Conservation (phyloP, 2,113 vertebrate species). For the Odobenus rosmarus region DNA sequence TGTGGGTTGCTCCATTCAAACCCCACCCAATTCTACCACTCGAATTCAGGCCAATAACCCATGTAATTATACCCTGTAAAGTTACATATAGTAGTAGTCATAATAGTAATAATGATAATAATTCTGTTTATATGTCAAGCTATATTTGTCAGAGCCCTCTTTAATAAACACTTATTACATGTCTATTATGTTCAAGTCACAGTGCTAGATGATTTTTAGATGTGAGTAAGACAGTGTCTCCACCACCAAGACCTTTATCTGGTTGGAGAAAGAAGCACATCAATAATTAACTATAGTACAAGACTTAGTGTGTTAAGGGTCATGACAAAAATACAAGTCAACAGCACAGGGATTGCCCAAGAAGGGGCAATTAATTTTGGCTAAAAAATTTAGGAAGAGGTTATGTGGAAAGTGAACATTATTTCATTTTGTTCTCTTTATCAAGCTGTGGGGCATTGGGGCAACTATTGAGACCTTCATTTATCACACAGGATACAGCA, state of each 20-base stretch:
- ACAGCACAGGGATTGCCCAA: neutral
- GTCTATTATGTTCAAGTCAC: conserved; percentile 25
- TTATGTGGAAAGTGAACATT: neutral
- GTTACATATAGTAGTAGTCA: neutral
- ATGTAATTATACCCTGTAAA: conserved; percentile 38
- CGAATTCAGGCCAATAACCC: neutral
- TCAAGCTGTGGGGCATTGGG: neutral
- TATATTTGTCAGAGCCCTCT: neutral
- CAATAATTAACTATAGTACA: neutral
- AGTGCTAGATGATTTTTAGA: conserved; percentile 7
- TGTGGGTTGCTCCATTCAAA: neutral
- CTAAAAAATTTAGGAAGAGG: neutral
- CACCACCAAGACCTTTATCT: conserved; percentile 42
- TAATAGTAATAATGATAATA: neutral
- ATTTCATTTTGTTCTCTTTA: neutral
- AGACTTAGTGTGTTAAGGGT: neutral
- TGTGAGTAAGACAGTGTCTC: conserved; percentile 8
- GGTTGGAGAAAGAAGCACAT: neutral
- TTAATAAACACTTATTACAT: conserved; percentile 47
- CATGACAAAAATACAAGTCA: neutral
- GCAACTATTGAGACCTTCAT: neutral
- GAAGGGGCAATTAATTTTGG: neutral
- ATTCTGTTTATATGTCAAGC: conserved; percentile 42
- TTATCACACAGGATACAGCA: neutral
- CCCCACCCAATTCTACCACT: neutral